Evolutionary conservation across 2,113 vertebrate species (phyloP).

Genomic region (Panthera uncia): DNA sequence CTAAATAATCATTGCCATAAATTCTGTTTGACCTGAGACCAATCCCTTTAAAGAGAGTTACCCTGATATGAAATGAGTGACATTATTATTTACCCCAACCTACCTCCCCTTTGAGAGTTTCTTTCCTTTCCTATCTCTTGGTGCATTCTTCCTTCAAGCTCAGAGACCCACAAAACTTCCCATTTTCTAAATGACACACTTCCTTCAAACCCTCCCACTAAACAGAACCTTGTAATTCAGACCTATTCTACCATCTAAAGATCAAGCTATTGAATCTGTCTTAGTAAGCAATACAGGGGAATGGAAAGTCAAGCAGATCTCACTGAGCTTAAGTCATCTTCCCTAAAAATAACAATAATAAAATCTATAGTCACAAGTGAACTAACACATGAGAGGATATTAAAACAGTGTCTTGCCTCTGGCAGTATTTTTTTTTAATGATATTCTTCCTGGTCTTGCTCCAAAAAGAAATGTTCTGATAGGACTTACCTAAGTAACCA

Average conservation of each 20-base stretch:
- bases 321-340: background rate
- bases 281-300: background rate
- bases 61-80: background rate
- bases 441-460: background rate
- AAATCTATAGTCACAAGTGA: background rate
- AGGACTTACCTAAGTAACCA: background rate
- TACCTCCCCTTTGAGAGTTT: background rate
- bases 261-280: background rate
- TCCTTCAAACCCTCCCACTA: background rate
- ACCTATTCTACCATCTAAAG: background rate
- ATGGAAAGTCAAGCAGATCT: background rate
- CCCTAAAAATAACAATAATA: background rate
- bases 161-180: background rate
- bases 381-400: background rate
- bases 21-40: background rate
- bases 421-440: background rate
- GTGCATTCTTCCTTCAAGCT: background rate
- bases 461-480: background rate
- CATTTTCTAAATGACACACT: background rate
- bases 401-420: background rate
- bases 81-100: background rate
- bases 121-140: background rate
- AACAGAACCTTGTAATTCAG: background rate
- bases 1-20: background rate
- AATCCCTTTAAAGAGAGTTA: background rate